phyloP scores from a whole-genome alignment of 2,888 invertebrate species.

The Cerastis rubricosa region DNA sequence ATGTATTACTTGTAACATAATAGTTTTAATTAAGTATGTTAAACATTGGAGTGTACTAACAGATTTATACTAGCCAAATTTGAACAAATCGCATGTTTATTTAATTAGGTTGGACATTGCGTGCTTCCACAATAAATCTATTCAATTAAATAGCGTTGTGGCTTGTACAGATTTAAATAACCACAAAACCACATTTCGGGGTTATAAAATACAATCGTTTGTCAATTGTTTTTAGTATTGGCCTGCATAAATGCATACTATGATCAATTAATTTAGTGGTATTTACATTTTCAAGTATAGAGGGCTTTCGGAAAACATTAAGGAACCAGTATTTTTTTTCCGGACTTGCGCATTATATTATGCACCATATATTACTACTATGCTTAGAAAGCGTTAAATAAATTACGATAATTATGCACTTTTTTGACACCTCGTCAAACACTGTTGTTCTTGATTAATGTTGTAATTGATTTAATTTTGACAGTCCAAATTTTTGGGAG shows the following conservation, averaged over 20 bases:
- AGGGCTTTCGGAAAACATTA: no score
- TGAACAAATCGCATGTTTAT: constrained; percentile 32
- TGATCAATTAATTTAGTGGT: not conserved
- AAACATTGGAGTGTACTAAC: constrained; percentile 1
- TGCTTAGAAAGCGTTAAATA: no score
- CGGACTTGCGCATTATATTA: not conserved
- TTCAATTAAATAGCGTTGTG: constrained; percentile 33
- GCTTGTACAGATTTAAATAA: constrained; percentile 33
- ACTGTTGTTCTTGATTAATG: no score
- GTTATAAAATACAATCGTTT: constrained; percentile 9
- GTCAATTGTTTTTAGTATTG: constrained; percentile 33
- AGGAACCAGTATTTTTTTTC: not conserved
- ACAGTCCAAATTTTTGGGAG: not conserved
- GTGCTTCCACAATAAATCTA: constrained; percentile 13
- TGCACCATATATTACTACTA: not conserved
- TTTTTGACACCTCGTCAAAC: not conserved
- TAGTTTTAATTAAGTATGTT: not conserved
- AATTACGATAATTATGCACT: not conserved
- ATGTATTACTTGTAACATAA: not conserved
- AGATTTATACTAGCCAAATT: constrained; percentile 11
- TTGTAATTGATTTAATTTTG: not conserved
- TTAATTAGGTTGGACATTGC: constrained; percentile 28
- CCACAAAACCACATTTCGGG: constrained; percentile 42
- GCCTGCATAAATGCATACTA: not conserved
- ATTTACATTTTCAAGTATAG: not conserved